Evolutionary conservation across 2,113 vertebrate genomes (phyloP).

Genomic region (Aegithalos caudatus): DNA sequence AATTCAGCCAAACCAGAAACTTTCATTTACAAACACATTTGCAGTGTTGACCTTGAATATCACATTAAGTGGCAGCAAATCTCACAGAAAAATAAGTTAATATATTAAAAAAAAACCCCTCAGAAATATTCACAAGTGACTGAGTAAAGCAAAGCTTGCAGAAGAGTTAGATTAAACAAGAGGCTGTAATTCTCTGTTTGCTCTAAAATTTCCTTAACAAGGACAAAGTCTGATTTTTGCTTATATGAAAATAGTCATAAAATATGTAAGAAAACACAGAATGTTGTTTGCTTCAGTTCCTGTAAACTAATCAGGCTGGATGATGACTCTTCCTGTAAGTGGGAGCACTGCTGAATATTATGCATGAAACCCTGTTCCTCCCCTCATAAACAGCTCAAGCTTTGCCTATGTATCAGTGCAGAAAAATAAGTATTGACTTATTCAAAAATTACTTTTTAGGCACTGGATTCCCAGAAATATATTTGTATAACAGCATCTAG

Average conservation of each 20-base stretch:
- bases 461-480: background rate
- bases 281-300: background rate
- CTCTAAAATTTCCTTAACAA: background rate
- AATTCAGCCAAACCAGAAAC: background rate
- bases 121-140: background rate
- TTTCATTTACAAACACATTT: background rate
- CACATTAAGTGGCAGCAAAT: background rate
- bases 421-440: constrained; percentile 32
- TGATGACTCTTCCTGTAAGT: constrained; percentile 31
- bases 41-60: background rate
- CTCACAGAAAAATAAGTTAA: background rate
- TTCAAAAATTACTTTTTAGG: constrained; percentile 5
- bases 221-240: background rate
- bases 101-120: background rate
- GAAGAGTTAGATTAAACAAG: background rate
- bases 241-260: background rate
- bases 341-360: background rate
- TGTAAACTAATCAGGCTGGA: background rate
- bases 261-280: background rate
- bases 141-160: background rate
- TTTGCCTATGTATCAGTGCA: background rate
- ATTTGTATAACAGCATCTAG: background rate
- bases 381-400: background rate
- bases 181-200: background rate
- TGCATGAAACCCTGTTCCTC: constrained; percentile 21